These are phyloP conservation scores for Lepilemur septentrionalis DNA, from an alignment of 2,797 vertebrate species.

Conservation along the genomic window DNA sequence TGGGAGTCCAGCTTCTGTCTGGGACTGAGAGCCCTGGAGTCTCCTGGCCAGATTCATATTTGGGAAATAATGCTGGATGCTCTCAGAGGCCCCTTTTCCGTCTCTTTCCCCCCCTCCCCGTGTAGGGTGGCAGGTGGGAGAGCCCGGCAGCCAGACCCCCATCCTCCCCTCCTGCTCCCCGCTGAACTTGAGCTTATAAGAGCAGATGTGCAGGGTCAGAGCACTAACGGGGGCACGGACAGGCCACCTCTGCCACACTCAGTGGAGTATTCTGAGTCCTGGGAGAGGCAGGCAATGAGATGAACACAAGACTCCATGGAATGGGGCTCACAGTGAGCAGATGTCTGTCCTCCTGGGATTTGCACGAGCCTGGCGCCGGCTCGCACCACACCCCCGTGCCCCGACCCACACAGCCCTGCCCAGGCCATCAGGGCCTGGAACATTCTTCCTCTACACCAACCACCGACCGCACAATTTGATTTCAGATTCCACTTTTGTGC, in stretches of 20 bases:
- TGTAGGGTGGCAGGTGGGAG: not conserved
- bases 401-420: not conserved
- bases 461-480: not conserved
- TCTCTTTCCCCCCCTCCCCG: not conserved
- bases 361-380: not conserved
- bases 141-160: not conserved
- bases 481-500: slow-evolving; percentile 62
- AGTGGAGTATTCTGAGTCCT: not conserved
- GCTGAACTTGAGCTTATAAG: slow-evolving; percentile 7
- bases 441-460: not conserved
- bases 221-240: not conserved
- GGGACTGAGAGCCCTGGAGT: not conserved
- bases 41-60: not conserved
- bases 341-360: not conserved
- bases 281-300: not conserved
- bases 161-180: not conserved
- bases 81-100: not conserved
- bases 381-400: not conserved
- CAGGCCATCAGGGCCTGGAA: not conserved
- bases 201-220: slow-evolving; percentile 26
- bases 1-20: not conserved
- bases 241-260: slow-evolving; percentile 40
- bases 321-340: accelerated
- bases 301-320: not conserved
- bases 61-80: not conserved